These are phyloP conservation scores for Meteorus sp. DNA, from an alignment of 1,140 invertebrate genomes.

Conservation along the genomic window DNA sequence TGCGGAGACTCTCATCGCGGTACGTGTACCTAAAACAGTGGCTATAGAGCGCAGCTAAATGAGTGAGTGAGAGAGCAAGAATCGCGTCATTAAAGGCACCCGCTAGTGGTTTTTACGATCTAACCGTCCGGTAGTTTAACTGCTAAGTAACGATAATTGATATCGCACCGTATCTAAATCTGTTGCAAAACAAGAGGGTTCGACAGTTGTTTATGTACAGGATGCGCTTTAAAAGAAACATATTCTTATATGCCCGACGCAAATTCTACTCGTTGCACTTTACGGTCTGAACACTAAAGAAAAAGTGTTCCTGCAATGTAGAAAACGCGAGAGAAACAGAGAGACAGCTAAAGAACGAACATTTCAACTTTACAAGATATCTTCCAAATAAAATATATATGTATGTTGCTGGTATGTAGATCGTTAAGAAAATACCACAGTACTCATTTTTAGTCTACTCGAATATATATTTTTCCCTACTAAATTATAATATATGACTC, in stretches of 20 bases:
- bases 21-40: neutral
- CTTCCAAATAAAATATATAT: slow-evolving; percentile 3
- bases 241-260: neutral
- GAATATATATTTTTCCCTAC: no score
- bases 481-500: no score
- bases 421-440: no score
- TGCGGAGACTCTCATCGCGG: neutral
- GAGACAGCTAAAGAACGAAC: no score
- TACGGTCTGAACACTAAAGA: neutral
- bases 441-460: no score
- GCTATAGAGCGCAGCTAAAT: neutral
- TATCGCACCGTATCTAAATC: slow-evolving; percentile 33
- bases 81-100: slow-evolving; percentile 28
- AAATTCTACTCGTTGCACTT: slow-evolving; percentile 3
- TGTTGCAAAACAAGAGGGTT: slow-evolving; percentile 24
- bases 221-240: slow-evolving; percentile 2
- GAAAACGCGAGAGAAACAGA: no score
- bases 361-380: no score
- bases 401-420: no score
- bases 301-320: no score
- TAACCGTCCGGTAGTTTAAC: slow-evolving; percentile 31
- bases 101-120: slow-evolving; percentile 31
- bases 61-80: neutral
- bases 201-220: slow-evolving; percentile 12
- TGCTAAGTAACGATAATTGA: slow-evolving; percentile 40